Percentiles rank a stretch among this genome's conserved stretches.
phyloP scores from a whole-genome alignment of 2,113 vertebrate genomes.

The Loxodonta africana region DNA sequence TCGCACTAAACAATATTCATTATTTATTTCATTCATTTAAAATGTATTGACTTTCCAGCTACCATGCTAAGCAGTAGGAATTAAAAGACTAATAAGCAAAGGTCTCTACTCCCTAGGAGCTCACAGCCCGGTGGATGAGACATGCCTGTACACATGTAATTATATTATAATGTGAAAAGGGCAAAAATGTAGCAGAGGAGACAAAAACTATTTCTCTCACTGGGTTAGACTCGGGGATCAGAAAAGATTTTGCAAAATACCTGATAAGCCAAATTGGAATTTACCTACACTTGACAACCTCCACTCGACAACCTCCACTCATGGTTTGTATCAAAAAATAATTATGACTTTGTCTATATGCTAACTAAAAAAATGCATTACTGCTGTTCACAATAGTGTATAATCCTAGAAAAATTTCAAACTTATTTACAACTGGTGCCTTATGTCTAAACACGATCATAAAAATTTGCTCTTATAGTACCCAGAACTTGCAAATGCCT shows the following conservation, averaged over 20 bases:
- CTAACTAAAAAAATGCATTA: neutral
- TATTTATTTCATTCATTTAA: conserved; percentile 28
- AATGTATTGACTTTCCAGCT: neutral
- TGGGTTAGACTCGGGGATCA: neutral
- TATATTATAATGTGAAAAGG: neutral
- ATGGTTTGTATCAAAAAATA: neutral
- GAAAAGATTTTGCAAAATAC: neutral
- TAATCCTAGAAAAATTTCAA: neutral
- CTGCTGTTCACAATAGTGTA: neutral
- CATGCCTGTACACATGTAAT: neutral
- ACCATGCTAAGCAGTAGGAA: conserved; percentile 11
- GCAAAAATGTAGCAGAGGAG: neutral
- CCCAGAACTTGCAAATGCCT: neutral
- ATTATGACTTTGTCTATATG: neutral
- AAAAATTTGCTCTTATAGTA: neutral
- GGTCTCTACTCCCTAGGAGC: neutral
- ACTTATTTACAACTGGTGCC: neutral
- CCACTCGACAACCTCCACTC: neutral
- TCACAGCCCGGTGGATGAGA: neutral
- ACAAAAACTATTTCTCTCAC: neutral
- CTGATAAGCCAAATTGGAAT: neutral
- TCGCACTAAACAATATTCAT: neutral
- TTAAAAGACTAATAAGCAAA: neutral
- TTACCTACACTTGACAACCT: neutral
- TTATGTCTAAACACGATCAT: neutral